phyloP scores from a whole-genome alignment of 2,888 invertebrate genomes.

The Oscheius myriophilus region DNA sequence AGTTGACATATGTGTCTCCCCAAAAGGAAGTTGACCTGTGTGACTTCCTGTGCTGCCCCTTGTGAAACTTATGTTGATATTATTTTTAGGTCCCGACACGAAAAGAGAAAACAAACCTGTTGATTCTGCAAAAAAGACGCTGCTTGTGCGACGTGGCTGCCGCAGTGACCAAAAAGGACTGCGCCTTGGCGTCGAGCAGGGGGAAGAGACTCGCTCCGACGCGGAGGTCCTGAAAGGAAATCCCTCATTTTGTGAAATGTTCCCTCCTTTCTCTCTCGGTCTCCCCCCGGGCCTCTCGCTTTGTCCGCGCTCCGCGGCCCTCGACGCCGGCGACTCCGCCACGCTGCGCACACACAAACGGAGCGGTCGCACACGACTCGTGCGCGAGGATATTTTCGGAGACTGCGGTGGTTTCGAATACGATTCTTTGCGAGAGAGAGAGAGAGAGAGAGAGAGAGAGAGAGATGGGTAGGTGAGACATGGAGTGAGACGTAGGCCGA shows the following conservation, averaged over 20 bases:
- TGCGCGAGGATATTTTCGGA: background rate
- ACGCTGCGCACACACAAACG: conserved; percentile 25
- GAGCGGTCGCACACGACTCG: conserved; percentile 24
- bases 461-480: too few relatives aligned
- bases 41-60: too few relatives aligned
- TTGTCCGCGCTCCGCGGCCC: conserved; percentile 26
- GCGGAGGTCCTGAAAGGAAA: conserved; percentile 31
- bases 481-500: conserved; percentile 11
- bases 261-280: background rate
- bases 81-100: too few relatives aligned
- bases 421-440: background rate
- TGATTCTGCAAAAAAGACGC: conserved; percentile 50
- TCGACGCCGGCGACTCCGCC: conserved; percentile 27
- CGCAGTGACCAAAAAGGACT: conserved; percentile 53
- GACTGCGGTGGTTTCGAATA: too few relatives aligned
- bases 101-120: conserved; percentile 36
- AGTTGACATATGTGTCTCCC: too few relatives aligned
- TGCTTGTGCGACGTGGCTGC: conserved; percentile 53
- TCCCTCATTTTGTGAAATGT: too few relatives aligned
- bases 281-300: conserved; percentile 10
- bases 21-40: too few relatives aligned
- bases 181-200: conserved; percentile 48
- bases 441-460: conserved; percentile 7
- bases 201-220: conserved; percentile 34
- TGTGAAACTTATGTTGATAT: too few relatives aligned